Evolutionary conservation across 1,140 invertebrate species (phyloP).

Genomic region (Drosophila tani): DNA sequence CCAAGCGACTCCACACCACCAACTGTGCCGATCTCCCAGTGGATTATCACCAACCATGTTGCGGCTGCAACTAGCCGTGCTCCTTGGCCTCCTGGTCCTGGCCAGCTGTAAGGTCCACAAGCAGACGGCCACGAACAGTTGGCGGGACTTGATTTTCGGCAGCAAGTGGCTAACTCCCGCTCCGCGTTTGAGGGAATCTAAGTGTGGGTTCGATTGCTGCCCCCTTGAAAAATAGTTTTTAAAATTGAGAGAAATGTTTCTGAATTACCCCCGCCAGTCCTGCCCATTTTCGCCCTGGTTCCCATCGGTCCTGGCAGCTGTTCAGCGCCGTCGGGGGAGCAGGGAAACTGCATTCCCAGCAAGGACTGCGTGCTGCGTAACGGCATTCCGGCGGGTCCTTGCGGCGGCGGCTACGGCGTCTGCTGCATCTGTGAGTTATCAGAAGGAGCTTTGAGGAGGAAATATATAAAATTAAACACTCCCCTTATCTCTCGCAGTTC

Average conservation of each 20-base stretch:
- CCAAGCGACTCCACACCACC: neutral
- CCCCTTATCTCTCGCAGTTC: constrained; percentile 86
- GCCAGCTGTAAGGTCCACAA: constrained; percentile 52
- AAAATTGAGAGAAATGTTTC: constrained; percentile 4
- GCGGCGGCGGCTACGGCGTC: constrained; percentile 87
- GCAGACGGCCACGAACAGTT: constrained; percentile 52
- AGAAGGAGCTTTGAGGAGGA: neutral
- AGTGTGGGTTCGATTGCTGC: constrained; percentile 58
- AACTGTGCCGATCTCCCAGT: constrained; percentile 8
- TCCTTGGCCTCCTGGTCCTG: constrained; percentile 34
- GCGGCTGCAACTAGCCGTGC: constrained; percentile 11
- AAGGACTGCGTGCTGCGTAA: constrained; percentile 89
- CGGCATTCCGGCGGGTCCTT: constrained; percentile 90
- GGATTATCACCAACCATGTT: constrained; percentile 8
- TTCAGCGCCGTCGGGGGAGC: constrained; percentile 89
- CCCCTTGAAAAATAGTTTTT: neutral
- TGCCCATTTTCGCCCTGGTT: constrained; percentile 91
- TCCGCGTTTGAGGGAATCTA: constrained; percentile 68
- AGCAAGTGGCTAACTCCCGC: constrained; percentile 63
- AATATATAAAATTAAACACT: neutral
- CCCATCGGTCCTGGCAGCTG: constrained; percentile 90
- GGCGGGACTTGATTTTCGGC: constrained; percentile 76
- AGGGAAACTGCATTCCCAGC: constrained; percentile 90
- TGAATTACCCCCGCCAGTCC: constrained; percentile 85
- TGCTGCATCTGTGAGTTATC: constrained; percentile 81